phyloP scores from a whole-genome alignment of 2,113 vertebrate species.

The Takifugu bimaculatus region DNA sequence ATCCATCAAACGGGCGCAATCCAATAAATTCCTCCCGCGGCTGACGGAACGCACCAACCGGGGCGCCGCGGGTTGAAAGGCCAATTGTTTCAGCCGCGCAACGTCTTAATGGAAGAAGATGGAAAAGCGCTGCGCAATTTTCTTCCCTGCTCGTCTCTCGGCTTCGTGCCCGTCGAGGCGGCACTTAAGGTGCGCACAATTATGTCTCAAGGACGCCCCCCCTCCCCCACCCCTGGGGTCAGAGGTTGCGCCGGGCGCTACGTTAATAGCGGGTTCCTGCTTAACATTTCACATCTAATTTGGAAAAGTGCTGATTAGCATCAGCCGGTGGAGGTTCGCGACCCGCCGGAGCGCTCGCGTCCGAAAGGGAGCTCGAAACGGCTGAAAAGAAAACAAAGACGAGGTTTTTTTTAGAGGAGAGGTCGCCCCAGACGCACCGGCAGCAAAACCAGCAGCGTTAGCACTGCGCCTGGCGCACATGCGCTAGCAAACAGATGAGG shows the following conservation, averaged over 20 bases:
- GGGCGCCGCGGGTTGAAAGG: constrained; percentile 26
- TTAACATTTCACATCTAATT: constrained; percentile 68
- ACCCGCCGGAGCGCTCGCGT: constrained; percentile 10
- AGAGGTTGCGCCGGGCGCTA: constrained; percentile 17
- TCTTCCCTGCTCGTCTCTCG: constrained; percentile 11
- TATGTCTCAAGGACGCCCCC: constrained; percentile 57
- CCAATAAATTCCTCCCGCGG: constrained; percentile 58
- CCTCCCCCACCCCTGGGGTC: constrained; percentile 30
- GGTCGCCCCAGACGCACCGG: not conserved
- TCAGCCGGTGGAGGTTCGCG: constrained; percentile 39
- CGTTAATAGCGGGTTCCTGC: constrained; percentile 47
- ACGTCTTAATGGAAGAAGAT: constrained; percentile 33
- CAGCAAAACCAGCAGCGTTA: constrained; percentile 40
- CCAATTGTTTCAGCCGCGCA: constrained; percentile 38
- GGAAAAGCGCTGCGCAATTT: not conserved
- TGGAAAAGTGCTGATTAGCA: constrained; percentile 65
- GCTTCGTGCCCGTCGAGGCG: constrained; percentile 13
- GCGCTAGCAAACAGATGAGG: constrained; percentile 45
- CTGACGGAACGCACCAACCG: constrained; percentile 38
- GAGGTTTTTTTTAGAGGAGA: not conserved
- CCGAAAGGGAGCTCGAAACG: too few species aligned
- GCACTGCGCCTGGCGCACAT: constrained; percentile 19
- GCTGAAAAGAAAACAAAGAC: too few species aligned
- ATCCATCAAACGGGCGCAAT: constrained; percentile 49
- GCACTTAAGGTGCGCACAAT: constrained; percentile 54